Evolutionary conservation across 2,888 invertebrate species (phyloP).

Genomic region (Plebejus argus): DNA sequence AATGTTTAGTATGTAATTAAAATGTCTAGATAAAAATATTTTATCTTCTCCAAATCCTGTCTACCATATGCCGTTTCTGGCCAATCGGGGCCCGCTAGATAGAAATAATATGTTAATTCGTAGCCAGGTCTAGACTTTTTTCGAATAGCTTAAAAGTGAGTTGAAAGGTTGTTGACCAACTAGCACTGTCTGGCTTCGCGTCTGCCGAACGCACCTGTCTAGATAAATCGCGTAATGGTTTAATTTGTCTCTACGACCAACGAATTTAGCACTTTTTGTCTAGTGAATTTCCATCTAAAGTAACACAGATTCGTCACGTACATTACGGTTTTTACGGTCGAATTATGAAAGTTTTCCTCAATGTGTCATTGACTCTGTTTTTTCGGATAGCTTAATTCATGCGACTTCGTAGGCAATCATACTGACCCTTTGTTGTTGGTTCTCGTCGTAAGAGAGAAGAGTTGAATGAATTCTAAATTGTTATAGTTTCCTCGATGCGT

Average conservation of each 20-base stretch:
- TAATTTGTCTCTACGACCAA: constrained; percentile 30
- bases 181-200: constrained; percentile 66
- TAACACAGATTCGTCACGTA: constrained; percentile 58
- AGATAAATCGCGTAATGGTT: constrained; percentile 35
- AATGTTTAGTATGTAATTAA: background rate
- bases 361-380: constrained; percentile 65
- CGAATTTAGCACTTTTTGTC: constrained; percentile 39
- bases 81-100: background rate
- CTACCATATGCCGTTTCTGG: constrained; percentile 26
- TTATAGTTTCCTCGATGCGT: background rate
- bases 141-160: constrained; percentile 55
- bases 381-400: constrained; percentile 42
- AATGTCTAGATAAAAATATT: constrained; percentile 1
- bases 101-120: constrained; percentile 8
- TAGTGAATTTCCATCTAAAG: constrained; percentile 48
- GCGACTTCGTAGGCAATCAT: constrained; percentile 40
- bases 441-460: background rate
- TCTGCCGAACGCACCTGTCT: constrained; percentile 49
- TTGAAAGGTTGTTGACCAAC: constrained; percentile 62
- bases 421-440: constrained; percentile 34
- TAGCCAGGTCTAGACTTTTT: constrained; percentile 36
- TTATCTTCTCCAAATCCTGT: constrained; percentile 14
- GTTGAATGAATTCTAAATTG: constrained; percentile 10
- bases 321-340: constrained; percentile 56
- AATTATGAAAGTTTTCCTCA: constrained; percentile 62